Evolutionary conservation across 2,888 invertebrate species (phyloP), one percentile per base, ranked within the genome.

Genomic region (Meandrusa payeni): DNA sequence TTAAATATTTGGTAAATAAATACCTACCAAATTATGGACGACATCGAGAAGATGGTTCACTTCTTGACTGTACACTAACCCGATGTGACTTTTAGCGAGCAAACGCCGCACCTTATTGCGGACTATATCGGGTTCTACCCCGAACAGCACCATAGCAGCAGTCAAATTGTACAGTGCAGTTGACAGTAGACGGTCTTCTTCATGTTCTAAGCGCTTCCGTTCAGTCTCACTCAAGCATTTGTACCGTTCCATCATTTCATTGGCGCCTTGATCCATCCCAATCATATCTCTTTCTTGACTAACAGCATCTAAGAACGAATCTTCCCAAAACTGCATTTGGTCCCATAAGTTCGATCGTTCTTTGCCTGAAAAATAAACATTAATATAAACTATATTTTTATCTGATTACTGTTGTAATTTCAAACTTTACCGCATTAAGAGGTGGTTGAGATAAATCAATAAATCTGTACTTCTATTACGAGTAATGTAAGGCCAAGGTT

Each of bases 281-380:
- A 99, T 96, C 92, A 99, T 97, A 69, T 99, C 99, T 11, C 99
- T 90, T 73, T 99, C 99, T 76, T 99, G 99, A 27, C 93, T 93
- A 1, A 99, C 99, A 0, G 99, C 98, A 82, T 99, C 99, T 41
- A 99, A 88, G 71, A 99, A 99, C 0, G 97, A 95, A 73, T 99
- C 99, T 75, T 99, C 99, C 99, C 99, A 99, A 81, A 99, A 99
- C 69, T 97, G 97, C 95, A 97, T 97, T 89, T 99, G 97, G 79
- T 99, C 98, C 99, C 99, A 99, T 17, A 99, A 82, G 41, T 92
- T 91, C 1, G 95, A 94, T 54, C 97, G 82, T 51, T 96, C 96
- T 76, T 96, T 96, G 20, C 92, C 88, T 88, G 38, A 22, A 51
- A 28, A n/a, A 9, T 7, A 3, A 7, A 9, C 2, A 7, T 24